phyloP scores from a whole-genome alignment of 2,888 invertebrate genomes.

The Ennomos quercinarius region DNA sequence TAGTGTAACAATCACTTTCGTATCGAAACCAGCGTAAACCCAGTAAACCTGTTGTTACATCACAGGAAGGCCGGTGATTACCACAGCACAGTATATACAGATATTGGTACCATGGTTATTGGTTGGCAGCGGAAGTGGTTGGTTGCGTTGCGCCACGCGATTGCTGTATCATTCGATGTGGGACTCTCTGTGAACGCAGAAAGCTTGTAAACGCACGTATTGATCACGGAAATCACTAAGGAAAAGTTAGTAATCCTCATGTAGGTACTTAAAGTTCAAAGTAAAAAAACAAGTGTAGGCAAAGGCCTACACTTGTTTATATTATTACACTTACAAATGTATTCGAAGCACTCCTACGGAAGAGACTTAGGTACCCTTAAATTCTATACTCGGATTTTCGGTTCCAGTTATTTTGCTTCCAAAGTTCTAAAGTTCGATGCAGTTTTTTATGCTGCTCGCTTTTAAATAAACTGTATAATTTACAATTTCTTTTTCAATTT shows the following conservation, averaged over 20 bases:
- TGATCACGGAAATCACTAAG: no score
- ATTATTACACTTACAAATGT: no score
- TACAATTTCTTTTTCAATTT: no score
- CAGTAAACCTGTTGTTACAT: slow-evolving; percentile 27
- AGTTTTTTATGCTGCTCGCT: no score
- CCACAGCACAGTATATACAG: not conserved
- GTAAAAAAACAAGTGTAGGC: no score
- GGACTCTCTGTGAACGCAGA: slow-evolving; percentile 6
- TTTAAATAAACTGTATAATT: no score
- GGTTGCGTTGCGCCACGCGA: slow-evolving; percentile 35
- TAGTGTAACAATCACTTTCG: slow-evolving; percentile 3
- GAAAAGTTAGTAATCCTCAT: not conserved
- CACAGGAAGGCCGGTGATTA: slow-evolving; percentile 34
- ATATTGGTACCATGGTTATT: not conserved
- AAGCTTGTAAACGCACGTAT: not conserved
- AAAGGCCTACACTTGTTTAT: not conserved
- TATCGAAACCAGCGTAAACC: slow-evolving; percentile 11
- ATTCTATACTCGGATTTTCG: no score
- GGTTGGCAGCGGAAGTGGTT: slow-evolving; percentile 31
- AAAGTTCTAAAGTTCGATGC: no score
- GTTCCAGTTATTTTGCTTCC: no score
- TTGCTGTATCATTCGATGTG: slow-evolving; percentile 11
- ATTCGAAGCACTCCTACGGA: no score
- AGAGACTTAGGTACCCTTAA: no score
- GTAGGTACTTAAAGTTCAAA: no score